These are phyloP conservation scores for Manis pentadactyla DNA, from an alignment of 2,797 vertebrate species.

Conservation along the genomic window DNA sequence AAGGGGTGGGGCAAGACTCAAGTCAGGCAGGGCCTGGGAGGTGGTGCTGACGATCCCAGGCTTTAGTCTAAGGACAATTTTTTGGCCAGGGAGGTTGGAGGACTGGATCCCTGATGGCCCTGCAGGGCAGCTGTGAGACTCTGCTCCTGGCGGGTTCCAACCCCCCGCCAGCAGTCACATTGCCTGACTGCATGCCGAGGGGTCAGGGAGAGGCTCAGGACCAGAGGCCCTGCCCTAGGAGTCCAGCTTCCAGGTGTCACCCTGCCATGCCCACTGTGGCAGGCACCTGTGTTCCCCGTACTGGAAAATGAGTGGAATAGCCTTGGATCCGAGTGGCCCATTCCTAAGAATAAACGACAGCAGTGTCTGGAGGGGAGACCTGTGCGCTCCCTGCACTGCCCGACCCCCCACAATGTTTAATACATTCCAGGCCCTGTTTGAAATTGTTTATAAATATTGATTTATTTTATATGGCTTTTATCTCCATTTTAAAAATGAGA, in stretches of 20 bases:
- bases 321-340: not conserved
- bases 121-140: not conserved
- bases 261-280: rapidly evolving
- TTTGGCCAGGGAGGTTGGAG: not conserved
- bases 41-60: not conserved
- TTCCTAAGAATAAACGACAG: not conserved
- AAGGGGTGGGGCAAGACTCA: not conserved
- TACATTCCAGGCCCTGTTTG: too few species aligned
- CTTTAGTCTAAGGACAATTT: not conserved
- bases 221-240: not conserved
- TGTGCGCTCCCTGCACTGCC: too few species aligned
- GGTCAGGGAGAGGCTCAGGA: not conserved
- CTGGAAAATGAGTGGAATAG: not conserved
- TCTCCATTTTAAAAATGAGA: too few species aligned
- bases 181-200: rapidly evolving
- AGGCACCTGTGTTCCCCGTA: not conserved
- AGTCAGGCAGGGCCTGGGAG: not conserved
- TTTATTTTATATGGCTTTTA: too few species aligned
- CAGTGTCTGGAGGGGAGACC: not conserved
- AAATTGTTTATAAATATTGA: too few species aligned
- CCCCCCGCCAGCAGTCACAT: not conserved
- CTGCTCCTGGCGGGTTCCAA: not conserved
- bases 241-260: not conserved
- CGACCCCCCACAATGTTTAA: too few species aligned
- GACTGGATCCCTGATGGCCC: rapidly evolving